Percentiles rank a stretch among this genome's conserved stretches.
Evolutionary conservation across 2,888 invertebrate genomes (phyloP).

Genomic region (Tillus elongatus): DNA sequence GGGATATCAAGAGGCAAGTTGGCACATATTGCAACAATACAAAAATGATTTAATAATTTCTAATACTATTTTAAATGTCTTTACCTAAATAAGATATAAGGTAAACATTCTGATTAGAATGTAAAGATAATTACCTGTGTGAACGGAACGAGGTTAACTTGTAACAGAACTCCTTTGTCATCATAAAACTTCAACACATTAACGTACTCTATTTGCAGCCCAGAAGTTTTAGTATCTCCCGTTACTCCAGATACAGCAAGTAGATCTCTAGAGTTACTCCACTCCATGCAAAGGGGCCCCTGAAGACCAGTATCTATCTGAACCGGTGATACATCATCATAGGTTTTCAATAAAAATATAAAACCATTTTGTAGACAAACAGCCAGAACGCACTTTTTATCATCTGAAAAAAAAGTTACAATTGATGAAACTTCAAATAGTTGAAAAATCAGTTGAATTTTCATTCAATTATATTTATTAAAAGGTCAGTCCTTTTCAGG

Average conservation of each 20-base stretch:
- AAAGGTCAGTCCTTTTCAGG: too few species aligned
- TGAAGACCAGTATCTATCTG: slow-evolving; percentile 75
- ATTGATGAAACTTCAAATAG: too few species aligned
- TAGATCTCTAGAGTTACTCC: slow-evolving; percentile 90
- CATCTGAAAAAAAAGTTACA: slow-evolving; percentile 39
- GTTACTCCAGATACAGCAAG: slow-evolving; percentile 83
- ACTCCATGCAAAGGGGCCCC: slow-evolving; percentile 82
- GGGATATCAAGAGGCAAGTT: too few species aligned
- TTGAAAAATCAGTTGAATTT: too few species aligned
- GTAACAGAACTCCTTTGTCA: slow-evolving; percentile 71
- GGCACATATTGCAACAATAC: too few species aligned
- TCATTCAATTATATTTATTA: too few species aligned
- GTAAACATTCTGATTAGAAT: too few species aligned
- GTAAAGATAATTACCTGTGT: slow-evolving; percentile 37
- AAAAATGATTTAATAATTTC: too few species aligned
- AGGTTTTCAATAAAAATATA: slow-evolving; percentile 79
- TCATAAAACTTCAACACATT: slow-evolving; percentile 89
- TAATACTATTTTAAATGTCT: too few species aligned
- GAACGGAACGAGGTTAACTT: slow-evolving; percentile 69
- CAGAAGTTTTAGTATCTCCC: slow-evolving; percentile 34
- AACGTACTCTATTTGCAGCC: slow-evolving; percentile 50
- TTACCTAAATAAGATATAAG: too few species aligned
- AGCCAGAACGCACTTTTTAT: slow-evolving; percentile 69
- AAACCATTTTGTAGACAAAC: slow-evolving; percentile 85
- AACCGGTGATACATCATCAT: slow-evolving; percentile 88